phyloP scores from a whole-genome alignment of 2,888 invertebrate genomes.

The Hypena proboscidalis region DNA sequence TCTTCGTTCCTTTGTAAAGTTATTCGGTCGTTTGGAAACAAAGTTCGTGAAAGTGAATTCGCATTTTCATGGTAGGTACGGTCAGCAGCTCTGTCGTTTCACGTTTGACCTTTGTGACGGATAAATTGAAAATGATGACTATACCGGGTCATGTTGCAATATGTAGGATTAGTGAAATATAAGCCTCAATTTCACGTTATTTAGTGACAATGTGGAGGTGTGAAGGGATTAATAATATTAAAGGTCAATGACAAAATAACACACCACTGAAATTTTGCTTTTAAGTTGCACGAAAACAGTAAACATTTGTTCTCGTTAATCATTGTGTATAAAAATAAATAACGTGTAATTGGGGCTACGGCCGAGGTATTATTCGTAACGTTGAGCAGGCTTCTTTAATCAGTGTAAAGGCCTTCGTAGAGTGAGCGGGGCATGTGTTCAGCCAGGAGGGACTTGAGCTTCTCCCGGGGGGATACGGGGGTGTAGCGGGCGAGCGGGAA shows the following conservation, averaged over 20 bases:
- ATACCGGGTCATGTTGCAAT: conserved; percentile 9
- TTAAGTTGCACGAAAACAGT: too few relatives aligned
- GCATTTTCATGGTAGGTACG: conserved; percentile 26
- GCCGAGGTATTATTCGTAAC: conserved; percentile 28
- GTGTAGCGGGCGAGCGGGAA: conserved; percentile 94
- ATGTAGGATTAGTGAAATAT: conserved; percentile 21
- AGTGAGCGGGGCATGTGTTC: conserved; percentile 93
- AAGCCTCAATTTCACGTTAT: too few relatives aligned
- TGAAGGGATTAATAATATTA: too few relatives aligned
- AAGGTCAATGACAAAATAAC: too few relatives aligned
- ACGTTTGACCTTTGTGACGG: conserved; percentile 34
- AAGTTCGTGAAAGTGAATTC: conserved; percentile 31
- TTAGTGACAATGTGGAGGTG: too few relatives aligned
- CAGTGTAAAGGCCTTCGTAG: conserved; percentile 90
- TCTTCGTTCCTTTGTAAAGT: conserved; percentile 8
- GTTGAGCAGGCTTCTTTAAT: conserved; percentile 57
- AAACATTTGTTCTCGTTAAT: too few relatives aligned
- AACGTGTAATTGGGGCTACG: too few relatives aligned
- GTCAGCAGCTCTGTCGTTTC: conserved; percentile 24
- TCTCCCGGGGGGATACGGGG: conserved; percentile 91
- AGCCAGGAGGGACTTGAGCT: conserved; percentile 91
- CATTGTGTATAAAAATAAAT: too few relatives aligned
- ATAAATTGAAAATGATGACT: conserved; percentile 26
- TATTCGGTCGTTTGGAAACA: conserved; percentile 19
- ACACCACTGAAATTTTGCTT: too few relatives aligned